Conservation (phyloP, 2,888 invertebrate genomes). For the Gymnosoma rotundatum region DNA sequence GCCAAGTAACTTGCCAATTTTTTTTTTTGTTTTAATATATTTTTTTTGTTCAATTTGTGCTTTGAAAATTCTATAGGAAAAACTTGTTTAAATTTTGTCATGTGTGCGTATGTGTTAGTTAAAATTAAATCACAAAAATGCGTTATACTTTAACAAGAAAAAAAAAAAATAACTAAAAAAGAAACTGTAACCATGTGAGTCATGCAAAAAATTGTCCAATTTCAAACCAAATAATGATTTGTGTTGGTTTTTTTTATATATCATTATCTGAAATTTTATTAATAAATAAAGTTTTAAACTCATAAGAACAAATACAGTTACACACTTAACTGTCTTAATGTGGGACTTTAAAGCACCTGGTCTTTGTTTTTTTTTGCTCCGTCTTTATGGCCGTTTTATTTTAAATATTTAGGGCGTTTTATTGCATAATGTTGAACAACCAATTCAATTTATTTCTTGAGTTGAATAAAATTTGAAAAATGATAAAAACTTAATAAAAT, state of each 20-base stretch:
- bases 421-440: conserved; percentile 56
- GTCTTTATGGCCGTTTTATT: conserved; percentile 44
- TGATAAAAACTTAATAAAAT: conserved; percentile 9
- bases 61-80: conserved; percentile 38
- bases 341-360: conserved; percentile 67
- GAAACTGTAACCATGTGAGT: conserved; percentile 42
- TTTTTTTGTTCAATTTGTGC: conserved; percentile 11
- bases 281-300: conserved; percentile 47
- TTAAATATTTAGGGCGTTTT: conserved; percentile 64
- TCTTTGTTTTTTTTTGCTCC: conserved; percentile 40
- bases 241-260: conserved; percentile 25
- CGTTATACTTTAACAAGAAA: conserved; percentile 45
- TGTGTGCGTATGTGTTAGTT: conserved; percentile 55
- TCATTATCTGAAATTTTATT: conserved; percentile 51
- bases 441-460: conserved; percentile 32
- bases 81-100: conserved; percentile 55
- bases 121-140: conserved; percentile 63
- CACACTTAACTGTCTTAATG: conserved; percentile 31
- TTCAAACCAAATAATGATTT: conserved; percentile 61
- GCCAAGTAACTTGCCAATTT: conserved; percentile 63
- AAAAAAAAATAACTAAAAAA: background rate
- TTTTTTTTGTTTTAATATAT: conserved; percentile 21
- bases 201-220: conserved; percentile 58
- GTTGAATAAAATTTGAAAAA: background rate
- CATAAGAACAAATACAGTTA: conserved; percentile 3